Evolutionary conservation across 2,797 vertebrate species (phyloP).

Genomic region (Australoheros facetus): DNA sequence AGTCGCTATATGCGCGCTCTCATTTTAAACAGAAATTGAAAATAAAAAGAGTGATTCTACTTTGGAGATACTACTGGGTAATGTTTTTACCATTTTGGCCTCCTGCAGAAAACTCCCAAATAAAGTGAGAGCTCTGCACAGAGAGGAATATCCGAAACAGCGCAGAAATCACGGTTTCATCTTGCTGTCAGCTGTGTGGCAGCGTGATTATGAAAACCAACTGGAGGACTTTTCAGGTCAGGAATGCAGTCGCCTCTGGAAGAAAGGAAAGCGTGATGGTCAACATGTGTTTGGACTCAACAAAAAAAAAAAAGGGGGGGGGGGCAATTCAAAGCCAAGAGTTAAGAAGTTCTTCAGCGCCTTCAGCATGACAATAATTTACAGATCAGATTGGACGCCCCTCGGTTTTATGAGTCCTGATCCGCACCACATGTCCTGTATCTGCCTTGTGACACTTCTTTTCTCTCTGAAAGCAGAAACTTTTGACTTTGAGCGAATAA

Average conservation of each 20-base stretch:
- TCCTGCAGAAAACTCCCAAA: constrained; percentile 10
- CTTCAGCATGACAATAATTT: constrained; percentile 71
- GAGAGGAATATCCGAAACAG: constrained; percentile 34
- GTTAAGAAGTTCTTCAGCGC: constrained; percentile 54
- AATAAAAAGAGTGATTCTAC: background rate
- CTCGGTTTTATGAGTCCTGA: constrained; percentile 66
- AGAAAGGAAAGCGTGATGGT: constrained; percentile 70
- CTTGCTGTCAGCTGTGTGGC: constrained; percentile 71
- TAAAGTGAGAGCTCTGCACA: background rate
- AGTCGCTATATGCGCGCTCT: background rate
- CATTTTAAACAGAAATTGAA: background rate
- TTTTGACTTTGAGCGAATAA: background rate
- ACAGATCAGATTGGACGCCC: constrained; percentile 72
- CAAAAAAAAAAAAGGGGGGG: constrained; percentile 1
- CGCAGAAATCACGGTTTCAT: constrained; percentile 51
- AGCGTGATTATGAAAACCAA: constrained; percentile 78
- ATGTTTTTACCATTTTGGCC: background rate
- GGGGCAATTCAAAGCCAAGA: constrained; percentile 61
- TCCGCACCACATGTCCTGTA: constrained; percentile 69
- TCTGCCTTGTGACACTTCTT: constrained; percentile 39
- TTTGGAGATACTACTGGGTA: background rate
- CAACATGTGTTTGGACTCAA: constrained; percentile 77
- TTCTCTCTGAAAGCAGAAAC: background rate
- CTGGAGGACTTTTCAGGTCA: constrained; percentile 77
- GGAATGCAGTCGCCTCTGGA: constrained; percentile 71